Evolutionary conservation across 2,113 vertebrate genomes (phyloP), one percentile per base, ranked within the genome.

Genomic region (Rhadina sibilatrix): DNA sequence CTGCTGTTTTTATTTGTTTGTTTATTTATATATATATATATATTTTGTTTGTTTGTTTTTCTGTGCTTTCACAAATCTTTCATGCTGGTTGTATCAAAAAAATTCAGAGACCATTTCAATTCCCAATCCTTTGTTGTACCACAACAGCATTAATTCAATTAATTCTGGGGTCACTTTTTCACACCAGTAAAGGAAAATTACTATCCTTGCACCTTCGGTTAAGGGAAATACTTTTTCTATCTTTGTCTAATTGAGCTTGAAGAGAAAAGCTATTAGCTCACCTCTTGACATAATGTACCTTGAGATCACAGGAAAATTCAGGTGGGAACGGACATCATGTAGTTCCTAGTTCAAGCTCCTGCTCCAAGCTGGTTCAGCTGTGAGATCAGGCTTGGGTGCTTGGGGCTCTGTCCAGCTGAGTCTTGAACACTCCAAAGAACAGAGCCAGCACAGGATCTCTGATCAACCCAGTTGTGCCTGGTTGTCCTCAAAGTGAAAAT

Each of bases 401-500:
- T 0, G 1, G 2, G 28, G 35, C 35, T 63, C 64, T 83, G 56
- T 52, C 44, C 52, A 47, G 15, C 20, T 23, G 31, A 11, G 47
- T 86, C 70, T 75, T 44, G 40, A 86, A 35, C 17, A 25, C 9
- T 35, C 42, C 30, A 59, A 27, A 44, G 11, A 75, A 33, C 0
- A 14, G 56, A 87, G 38, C 11, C 46, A 56, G 40, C 9, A 5
- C 23, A 54, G 4, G 12, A 50, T 30, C 49, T 69, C 60, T 56
- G 24, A 49, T 23, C 54, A 81, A 25, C 27, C 3, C 13, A 13
- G 0, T 2, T 16, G 53, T 0, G 0, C n/a, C 38, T 57, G n/a
- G 24, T 8, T 68, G 35, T n/a, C n/a, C 57, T 66, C 57, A 19
- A 6, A 15, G 14, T 19, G 12, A 53, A 63, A 83, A 83, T 3